Conservation (phyloP, 2,797 vertebrate genomes). For the Ambastaia sidthimunki region DNA sequence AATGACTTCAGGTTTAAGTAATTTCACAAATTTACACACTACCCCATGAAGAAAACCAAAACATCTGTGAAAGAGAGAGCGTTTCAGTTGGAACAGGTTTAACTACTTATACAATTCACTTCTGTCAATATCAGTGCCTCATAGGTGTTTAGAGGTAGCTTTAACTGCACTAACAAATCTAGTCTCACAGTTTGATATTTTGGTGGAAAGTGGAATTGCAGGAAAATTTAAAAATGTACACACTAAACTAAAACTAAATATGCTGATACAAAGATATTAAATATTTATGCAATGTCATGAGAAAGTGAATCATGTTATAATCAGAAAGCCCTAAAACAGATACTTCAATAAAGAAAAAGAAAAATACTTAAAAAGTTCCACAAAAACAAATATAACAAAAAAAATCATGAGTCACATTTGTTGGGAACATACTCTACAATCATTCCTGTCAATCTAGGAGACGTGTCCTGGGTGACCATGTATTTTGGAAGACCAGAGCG, state of each 20-base stretch:
- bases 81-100: too few relatives aligned
- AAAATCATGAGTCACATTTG: slow-evolving; percentile 43
- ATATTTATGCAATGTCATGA: neutral
- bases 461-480: neutral
- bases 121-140: too few relatives aligned
- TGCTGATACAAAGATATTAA: neutral
- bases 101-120: too few relatives aligned
- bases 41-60: too few relatives aligned
- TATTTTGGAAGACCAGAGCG: neutral
- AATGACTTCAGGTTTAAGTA: too few relatives aligned
- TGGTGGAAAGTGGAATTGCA: neutral
- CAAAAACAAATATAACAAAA: neutral
- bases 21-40: too few relatives aligned
- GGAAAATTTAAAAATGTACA: neutral
- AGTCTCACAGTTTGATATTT: too few relatives aligned
- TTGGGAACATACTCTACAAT: neutral
- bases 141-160: too few relatives aligned
- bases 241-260: neutral
- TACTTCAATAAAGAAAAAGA: neutral
- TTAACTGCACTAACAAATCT: too few relatives aligned
- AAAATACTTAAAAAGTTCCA: neutral
- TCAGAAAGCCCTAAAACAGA: too few relatives aligned
- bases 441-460: slow-evolving; percentile 13
- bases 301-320: neutral
- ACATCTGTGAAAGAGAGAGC: too few relatives aligned